phyloP scores from a whole-genome alignment of 2,797 vertebrate genomes.

The Eupleurogrammus muticus region DNA sequence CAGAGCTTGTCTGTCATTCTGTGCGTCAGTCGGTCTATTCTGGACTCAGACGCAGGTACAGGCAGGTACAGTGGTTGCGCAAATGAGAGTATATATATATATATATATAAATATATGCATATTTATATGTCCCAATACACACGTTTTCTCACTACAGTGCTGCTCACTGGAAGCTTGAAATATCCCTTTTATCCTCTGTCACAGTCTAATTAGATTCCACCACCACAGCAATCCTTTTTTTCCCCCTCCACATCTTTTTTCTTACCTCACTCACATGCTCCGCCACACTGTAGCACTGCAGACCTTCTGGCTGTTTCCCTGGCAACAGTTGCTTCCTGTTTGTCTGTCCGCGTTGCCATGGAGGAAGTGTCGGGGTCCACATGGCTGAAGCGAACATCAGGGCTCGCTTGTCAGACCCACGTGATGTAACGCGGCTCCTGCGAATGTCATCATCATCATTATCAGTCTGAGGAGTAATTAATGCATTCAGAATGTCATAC shows the following conservation, averaged over 20 bases:
- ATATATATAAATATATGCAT: background rate
- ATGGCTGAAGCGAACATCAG: conserved; percentile 41
- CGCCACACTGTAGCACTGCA: conserved; percentile 66
- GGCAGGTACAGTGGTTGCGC: conserved; percentile 76
- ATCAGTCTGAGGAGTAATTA: conserved; percentile 15
- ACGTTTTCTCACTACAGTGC: conserved; percentile 47
- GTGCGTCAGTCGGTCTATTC: conserved; percentile 85
- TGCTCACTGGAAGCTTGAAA: conserved; percentile 50
- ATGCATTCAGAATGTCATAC: conserved; percentile 13
- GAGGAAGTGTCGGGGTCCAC: conserved; percentile 45
- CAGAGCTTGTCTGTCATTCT: conserved; percentile 78
- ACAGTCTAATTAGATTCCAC: conserved; percentile 79
- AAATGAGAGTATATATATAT: conserved; percentile 47
- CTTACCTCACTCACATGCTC: conserved; percentile 75
- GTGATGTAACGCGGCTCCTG: background rate
- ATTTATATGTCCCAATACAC: conserved; percentile 32
- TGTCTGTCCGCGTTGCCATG: conserved; percentile 77
- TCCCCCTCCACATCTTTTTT: conserved; percentile 61
- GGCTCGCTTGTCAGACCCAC: conserved; percentile 9
- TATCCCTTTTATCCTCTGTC: conserved; percentile 62
- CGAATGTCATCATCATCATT: background rate
- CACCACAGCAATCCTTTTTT: conserved; percentile 60
- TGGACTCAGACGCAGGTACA: conserved; percentile 77
- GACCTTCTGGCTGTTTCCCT: conserved; percentile 81
- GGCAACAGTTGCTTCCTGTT: conserved; percentile 88